Evolutionary conservation across 2,113 vertebrate species (phyloP).

Genomic region (Cranoglanis bouderius): DNA sequence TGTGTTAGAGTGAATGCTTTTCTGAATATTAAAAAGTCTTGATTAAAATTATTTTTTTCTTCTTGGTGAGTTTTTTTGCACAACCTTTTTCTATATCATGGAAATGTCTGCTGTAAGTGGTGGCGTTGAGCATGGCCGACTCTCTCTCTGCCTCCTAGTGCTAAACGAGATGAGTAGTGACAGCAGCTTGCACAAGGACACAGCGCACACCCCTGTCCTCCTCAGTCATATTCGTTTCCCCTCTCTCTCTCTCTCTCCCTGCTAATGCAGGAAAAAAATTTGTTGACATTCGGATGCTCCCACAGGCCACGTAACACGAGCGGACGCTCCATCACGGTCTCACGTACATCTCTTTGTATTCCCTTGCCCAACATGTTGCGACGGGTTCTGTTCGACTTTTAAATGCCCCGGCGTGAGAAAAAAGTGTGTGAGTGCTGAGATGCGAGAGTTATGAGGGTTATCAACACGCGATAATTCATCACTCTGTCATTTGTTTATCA

Average conservation of each 20-base stretch:
- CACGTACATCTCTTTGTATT: neutral
- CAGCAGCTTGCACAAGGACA: constrained; percentile 33
- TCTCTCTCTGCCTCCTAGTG: neutral
- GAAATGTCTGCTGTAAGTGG: neutral
- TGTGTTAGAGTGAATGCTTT: neutral
- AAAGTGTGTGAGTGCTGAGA: neutral
- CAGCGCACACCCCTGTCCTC: neutral
- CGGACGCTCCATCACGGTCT: constrained; percentile 7
- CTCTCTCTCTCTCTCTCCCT: constrained; percentile 3
- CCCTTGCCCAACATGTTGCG: neutral
- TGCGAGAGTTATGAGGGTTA: neutral
- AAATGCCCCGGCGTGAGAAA: neutral
- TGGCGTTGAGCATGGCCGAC: neutral
- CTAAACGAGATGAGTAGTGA: constrained; percentile 48
- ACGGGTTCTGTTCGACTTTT: neutral
- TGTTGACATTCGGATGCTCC: constrained; percentile 42
- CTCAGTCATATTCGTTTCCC: neutral
- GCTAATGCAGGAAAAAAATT: constrained; percentile 32
- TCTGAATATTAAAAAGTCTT: neutral
- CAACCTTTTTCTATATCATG: neutral
- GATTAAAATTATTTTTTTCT: neutral
- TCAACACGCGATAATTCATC: neutral
- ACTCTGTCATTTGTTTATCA: neutral
- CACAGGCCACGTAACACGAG: constrained; percentile 19
- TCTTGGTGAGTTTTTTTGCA: no score